Evolutionary conservation across 2,113 vertebrate genomes (phyloP).

Genomic region (Pao palembangensis): DNA sequence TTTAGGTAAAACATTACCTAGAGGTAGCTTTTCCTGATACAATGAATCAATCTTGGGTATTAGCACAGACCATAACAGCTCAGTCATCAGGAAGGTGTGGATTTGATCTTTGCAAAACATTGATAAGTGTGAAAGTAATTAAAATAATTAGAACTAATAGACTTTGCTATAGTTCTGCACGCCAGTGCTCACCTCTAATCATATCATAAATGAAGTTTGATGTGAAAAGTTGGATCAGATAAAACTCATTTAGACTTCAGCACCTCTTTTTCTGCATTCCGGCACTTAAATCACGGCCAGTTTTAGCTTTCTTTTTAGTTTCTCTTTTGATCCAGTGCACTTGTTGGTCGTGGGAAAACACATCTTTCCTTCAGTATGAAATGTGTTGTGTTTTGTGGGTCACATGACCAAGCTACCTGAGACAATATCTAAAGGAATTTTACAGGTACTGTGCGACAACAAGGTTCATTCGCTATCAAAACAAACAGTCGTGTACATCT

Average conservation of each 20-base stretch:
- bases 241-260: too few relatives aligned
- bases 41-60: neutral
- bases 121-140: neutral
- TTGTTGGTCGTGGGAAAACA: conserved; percentile 17
- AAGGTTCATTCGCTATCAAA: conserved; percentile 15
- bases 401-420: conserved; percentile 17
- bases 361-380: conserved; percentile 4
- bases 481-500: neutral
- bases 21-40: neutral
- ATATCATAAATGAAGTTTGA: too few relatives aligned
- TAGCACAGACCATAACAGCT: neutral
- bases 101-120: neutral
- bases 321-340: too few relatives aligned
- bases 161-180: too few relatives aligned
- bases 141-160: too few relatives aligned
- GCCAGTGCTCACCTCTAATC: too few relatives aligned
- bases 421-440: conserved; percentile 41
- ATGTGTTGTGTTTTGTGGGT: conserved; percentile 8
- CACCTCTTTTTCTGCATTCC: too few relatives aligned
- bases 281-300: too few relatives aligned
- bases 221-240: too few relatives aligned
- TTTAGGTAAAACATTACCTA: neutral
- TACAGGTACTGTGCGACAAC: conserved; percentile 50
- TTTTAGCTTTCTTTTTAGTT: too few relatives aligned
- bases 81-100: too few relatives aligned